These are phyloP conservation scores for Priocnemis perturbator DNA, from an alignment of 2,888 invertebrate genomes.

Conservation along the genomic window DNA sequence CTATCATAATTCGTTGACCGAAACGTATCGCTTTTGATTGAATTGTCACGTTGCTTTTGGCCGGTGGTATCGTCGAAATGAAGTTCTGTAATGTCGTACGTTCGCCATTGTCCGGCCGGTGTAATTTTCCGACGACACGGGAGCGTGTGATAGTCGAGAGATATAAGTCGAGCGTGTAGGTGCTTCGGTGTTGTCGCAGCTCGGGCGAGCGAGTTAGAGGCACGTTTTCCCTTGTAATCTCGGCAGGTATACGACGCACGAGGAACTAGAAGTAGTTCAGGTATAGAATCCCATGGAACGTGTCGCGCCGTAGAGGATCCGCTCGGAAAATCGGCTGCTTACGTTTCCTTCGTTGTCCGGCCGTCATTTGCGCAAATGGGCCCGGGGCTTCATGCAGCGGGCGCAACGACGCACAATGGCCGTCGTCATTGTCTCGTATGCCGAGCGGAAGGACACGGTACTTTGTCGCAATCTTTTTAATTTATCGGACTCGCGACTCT, in stretches of 20 bases:
- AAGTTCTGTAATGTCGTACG: too few species aligned
- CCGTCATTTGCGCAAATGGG: conserved; percentile 29
- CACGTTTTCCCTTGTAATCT: not conserved
- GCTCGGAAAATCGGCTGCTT: conserved; percentile 15
- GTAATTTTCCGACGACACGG: too few species aligned
- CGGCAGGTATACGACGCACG: not conserved
- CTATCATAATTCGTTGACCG: too few species aligned
- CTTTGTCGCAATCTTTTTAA: conserved; percentile 27
- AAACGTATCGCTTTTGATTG: too few species aligned
- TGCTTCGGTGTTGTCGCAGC: too few species aligned
- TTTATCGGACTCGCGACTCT: conserved; percentile 17
- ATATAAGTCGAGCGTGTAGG: too few species aligned
- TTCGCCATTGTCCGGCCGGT: too few species aligned
- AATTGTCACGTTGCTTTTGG: too few species aligned
- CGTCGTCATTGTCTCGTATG: conserved; percentile 19
- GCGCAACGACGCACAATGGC: conserved; percentile 22
- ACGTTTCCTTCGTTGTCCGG: conserved; percentile 1
- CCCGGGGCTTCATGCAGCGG: not conserved
- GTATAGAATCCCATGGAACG: conserved; percentile 6
- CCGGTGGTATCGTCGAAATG: too few species aligned
- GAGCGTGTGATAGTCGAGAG: too few species aligned
- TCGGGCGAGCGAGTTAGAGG: not conserved
- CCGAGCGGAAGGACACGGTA: conserved; percentile 22
- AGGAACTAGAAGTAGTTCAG: too few species aligned
- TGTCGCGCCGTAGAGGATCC: too few species aligned